Evolutionary conservation across 1,140 invertebrate genomes (phyloP), one percentile per base, ranked within the genome.

Genomic region (Diabrotica undecimpunctata): DNA sequence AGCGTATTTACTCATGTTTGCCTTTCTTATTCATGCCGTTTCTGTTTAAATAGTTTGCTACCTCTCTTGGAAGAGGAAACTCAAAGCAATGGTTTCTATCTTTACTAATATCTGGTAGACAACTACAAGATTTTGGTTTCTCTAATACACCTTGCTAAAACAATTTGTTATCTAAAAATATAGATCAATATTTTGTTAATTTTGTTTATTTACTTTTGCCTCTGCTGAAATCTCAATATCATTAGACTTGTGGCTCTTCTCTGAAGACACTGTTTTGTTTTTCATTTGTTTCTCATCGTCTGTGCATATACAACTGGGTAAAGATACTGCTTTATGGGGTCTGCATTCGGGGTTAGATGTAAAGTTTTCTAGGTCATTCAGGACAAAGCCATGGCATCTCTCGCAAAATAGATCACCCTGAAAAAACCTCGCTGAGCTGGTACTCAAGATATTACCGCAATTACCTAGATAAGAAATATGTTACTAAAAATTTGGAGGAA

Each of bases 391-490:
- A 58, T 67, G 69, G 53, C 71, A 74, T n/a, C 62, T 62, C 10
- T 74, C 66, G 61, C 80, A 80, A 66, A 74, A 81, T 37, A 80
- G 64, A 65, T 79, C 79, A 3, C 77, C 79, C 59, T 75, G 63
- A 62, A 75, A 70, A 7, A 75, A 71, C 37, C 73, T 72, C 11
- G 79, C 76, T 10, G 72, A 75, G 59, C 72, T 75, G 50, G 70
- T 75, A 59, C 78, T 72, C 13, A 80, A 65, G 6, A 75, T 67
- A 58, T 77, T 75, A 14, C 74, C 65, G 66, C 79, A 81, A 54
- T 78, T 79, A 67, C 73, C 79, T 71, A 46, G 60, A 66, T 38
- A 54, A 60, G 53, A 56, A 56, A n/a, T 56, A 11, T 25, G 25
- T 58, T 13, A 58, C 56, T 41, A 39, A 59, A 66, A 39, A 54